Percentiles rank a stretch among this genome's conserved stretches.
These are phyloP conservation scores for Synanthedon andrenaeformis DNA, from an alignment of 2,888 invertebrate genomes.

Conservation along the genomic window DNA sequence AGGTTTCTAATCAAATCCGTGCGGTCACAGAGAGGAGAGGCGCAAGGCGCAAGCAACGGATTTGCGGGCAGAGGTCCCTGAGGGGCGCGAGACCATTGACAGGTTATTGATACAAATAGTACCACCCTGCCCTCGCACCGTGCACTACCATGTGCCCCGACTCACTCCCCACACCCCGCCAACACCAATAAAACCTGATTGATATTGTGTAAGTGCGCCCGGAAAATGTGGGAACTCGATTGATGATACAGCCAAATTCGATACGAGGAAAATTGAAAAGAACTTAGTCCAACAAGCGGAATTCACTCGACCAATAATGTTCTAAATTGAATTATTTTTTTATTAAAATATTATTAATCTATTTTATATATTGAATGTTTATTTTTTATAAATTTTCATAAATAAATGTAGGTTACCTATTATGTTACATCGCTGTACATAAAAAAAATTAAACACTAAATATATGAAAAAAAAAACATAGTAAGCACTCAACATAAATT, in stretches of 20 bases:
- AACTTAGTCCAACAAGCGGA: conserved; percentile 19
- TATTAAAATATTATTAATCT: background rate
- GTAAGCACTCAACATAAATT: no score
- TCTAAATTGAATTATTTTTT: no score
- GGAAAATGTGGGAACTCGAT: conserved; percentile 71
- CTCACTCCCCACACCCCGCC: conserved; percentile 40
- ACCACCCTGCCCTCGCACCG: conserved; percentile 20
- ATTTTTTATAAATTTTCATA: no score
- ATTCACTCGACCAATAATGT: conserved; percentile 11
- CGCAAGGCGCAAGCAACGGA: conserved; percentile 44
- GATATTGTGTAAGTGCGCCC: conserved; percentile 70
- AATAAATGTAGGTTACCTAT: no score
- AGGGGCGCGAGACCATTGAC: conserved; percentile 65
- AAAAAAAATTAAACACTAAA: no score
- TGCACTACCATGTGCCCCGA: conserved; percentile 7
- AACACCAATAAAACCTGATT: conserved; percentile 71
- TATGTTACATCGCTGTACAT: no score
- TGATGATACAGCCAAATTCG: conserved; percentile 69
- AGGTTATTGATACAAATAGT: conserved; percentile 72
- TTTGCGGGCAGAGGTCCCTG: conserved; percentile 50
- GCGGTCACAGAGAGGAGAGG: conserved; percentile 43
- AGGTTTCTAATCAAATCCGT: conserved; percentile 60
- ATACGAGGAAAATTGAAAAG: conserved; percentile 69
- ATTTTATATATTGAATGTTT: background rate
- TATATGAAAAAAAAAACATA: no score